Evolutionary conservation across 1,140 invertebrate species (phyloP), one percentile per base, ranked within the genome.

Genomic region (Drosophila rhopaloa): DNA sequence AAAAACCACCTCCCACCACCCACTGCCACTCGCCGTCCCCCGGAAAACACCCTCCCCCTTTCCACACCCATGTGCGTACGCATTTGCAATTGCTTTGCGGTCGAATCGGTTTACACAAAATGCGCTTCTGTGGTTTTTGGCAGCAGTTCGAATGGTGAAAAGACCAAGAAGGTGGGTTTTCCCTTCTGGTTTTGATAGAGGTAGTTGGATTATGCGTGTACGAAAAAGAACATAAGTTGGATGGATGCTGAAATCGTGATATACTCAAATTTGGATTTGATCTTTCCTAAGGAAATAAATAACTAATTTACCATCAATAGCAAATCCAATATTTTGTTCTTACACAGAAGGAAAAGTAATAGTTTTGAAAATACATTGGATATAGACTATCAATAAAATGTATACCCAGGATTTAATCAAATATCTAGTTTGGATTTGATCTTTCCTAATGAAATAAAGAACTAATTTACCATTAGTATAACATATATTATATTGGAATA

Each of bases 31-130:
- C 35, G 0, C 24, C 24, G 24, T 24, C 29, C 9, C 5, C 9
- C 4, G 11, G 29, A 41, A 56, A 55, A 19, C 11, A 24, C 0
- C 8, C 19, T 19, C 37, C 40, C 46, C 60, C 32, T 14, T 51
- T 51, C 10, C 5, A 7, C 50, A 53, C 14, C 32, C 32, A 16
- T 48, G 53, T 55, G 51, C 67, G 60, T 73, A 62, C 70, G 79
- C 75, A 88, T 73, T 82, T 79, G 73, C 83, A 82, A 86, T 88
- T 88, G 83, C 82, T 66, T 88, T 86, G 83, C 76, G 83, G 83
- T 86, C 61, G 70, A 82, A 54, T 88, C 79, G 79, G 79, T 79
- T 88, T 88, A 85, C 75, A 82, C 83, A 82, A 86, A 85, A 85
- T 85, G 83, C 73, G 83, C 82, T 81, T 85, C 75, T 85, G 83